These are phyloP conservation scores for Acleris holmiana DNA, from an alignment of 2,888 invertebrate species.

Conservation along the genomic window DNA sequence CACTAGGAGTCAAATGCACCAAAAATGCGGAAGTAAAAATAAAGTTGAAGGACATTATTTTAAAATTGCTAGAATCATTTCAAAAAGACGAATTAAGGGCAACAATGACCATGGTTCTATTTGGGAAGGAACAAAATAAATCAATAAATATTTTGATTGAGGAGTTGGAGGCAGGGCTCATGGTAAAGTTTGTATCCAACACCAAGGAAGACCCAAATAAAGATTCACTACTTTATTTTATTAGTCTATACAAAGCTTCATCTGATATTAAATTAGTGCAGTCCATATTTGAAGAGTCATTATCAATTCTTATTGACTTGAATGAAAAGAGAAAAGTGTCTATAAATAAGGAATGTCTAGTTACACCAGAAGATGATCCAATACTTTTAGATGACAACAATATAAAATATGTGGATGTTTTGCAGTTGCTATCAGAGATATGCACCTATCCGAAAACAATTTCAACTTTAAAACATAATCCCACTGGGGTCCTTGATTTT, in stretches of 20 bases:
- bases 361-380: slow-evolving; percentile 66
- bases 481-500: slow-evolving; percentile 73
- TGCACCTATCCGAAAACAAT: slow-evolving; percentile 73
- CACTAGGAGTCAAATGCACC: slow-evolving; percentile 65
- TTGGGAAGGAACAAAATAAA: slow-evolving; percentile 49
- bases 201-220: slow-evolving; percentile 48
- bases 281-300: slow-evolving; percentile 60
- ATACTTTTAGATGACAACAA: slow-evolving; percentile 57
- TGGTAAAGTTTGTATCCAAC: slow-evolving; percentile 56
- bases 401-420: slow-evolving; percentile 71
- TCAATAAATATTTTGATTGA: slow-evolving; percentile 51
- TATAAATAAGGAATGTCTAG: slow-evolving; percentile 56
- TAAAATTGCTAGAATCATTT: slow-evolving; percentile 62
- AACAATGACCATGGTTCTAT: slow-evolving; percentile 55
- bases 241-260: slow-evolving; percentile 58
- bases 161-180: slow-evolving; percentile 70
- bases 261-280: slow-evolving; percentile 51
- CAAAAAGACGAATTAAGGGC: slow-evolving; percentile 48
- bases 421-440: slow-evolving; percentile 80
- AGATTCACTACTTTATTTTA: slow-evolving; percentile 59
- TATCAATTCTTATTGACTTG: slow-evolving; percentile 60
- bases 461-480: slow-evolving; percentile 68
- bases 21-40: slow-evolving; percentile 57
- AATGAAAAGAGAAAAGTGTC: slow-evolving; percentile 52
- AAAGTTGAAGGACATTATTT: slow-evolving; percentile 65